Evolutionary conservation across 2,888 invertebrate genomes (phyloP).

Genomic region (Eupithecia subfuscata): DNA sequence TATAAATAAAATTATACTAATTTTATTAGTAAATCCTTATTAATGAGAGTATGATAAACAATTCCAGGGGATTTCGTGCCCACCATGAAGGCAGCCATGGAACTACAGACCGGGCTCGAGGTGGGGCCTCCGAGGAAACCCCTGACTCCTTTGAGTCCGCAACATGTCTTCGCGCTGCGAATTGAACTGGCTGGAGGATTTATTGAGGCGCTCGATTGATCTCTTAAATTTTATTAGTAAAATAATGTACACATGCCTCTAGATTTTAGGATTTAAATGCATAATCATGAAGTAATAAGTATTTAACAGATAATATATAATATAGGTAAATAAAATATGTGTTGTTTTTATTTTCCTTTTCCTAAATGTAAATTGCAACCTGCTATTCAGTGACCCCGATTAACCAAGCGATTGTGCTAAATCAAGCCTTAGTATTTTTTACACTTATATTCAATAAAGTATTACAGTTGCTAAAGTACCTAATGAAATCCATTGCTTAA

Average conservation of each 20-base stretch:
- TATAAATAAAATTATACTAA: no score
- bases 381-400: neutral
- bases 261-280: neutral
- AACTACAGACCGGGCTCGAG: conserved; percentile 79
- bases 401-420: neutral
- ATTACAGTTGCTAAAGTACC: no score
- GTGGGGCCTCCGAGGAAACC: conserved; percentile 85
- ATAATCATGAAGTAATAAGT: neutral
- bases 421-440: no score
- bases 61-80: conserved; percentile 84
- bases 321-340: no score
- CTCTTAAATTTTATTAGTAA: neutral
- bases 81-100: conserved; percentile 87
- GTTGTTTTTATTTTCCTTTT: neutral
- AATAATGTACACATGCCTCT: neutral
- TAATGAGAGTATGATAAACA: neutral
- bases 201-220: neutral
- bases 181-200: conserved; percentile 26
- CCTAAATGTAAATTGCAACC: no score
- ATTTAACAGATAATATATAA: neutral
- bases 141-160: conserved; percentile 64
- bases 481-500: no score
- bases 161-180: conserved; percentile 49
- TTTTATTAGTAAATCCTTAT: no score
- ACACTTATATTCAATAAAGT: no score